These are phyloP conservation scores for Clitarchus hookeri DNA, from an alignment of 2,888 invertebrate genomes.

Conservation along the genomic window DNA sequence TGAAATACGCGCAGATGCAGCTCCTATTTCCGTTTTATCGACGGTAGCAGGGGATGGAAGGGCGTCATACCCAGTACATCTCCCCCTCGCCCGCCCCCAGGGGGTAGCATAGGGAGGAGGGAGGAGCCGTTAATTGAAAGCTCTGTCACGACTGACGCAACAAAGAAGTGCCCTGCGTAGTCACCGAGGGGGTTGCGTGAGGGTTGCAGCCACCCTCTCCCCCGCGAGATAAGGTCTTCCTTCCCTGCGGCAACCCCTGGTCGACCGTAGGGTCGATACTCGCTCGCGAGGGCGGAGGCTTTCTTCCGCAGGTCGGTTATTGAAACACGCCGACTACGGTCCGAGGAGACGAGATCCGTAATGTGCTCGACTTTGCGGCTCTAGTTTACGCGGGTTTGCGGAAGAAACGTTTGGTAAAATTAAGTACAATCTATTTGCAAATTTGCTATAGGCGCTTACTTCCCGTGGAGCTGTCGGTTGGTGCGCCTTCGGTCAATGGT, in stretches of 20 bases:
- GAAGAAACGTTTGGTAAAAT: no score
- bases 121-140: constrained; percentile 36
- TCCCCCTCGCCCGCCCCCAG: not conserved
- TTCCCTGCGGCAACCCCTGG: not conserved
- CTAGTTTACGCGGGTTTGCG: no score
- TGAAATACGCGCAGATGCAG: not conserved
- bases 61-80: not conserved
- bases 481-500: no score
- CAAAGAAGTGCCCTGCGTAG: constrained; percentile 31
- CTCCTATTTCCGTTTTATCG: not conserved
- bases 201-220: not conserved
- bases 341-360: no score
- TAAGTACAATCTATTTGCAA: no score
- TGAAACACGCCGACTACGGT: not conserved
- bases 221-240: not conserved
- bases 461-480: no score
- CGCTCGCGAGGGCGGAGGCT: no score
- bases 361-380: no score
- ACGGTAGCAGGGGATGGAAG: not conserved
- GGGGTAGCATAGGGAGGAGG: not conserved
- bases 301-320: not conserved
- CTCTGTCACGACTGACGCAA: constrained; percentile 36
- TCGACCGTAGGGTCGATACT: no score
- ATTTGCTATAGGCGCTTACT: no score
- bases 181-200: no score